A percentile compares a stretch with the other conserved stretches of the same genome.
These are phyloP conservation scores for Andrena bicolor DNA, from an alignment of 2,888 invertebrate genomes.

Conservation along the genomic window DNA sequence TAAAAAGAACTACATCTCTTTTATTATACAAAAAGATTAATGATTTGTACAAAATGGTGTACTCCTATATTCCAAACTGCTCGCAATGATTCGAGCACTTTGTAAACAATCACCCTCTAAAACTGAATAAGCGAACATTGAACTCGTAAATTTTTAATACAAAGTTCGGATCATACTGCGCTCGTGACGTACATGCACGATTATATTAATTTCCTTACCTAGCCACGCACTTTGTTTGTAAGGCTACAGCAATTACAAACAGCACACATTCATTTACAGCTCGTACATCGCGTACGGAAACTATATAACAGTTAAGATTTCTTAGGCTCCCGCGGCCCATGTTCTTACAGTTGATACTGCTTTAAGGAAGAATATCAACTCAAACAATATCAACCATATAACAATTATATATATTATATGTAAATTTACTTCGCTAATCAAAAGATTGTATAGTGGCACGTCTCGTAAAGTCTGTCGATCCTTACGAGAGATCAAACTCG, in stretches of 20 bases:
- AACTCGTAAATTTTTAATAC: slow-evolving; percentile 39
- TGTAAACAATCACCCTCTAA: slow-evolving; percentile 51
- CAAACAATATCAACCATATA: slow-evolving; percentile 23
- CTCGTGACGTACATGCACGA: slow-evolving; percentile 14
- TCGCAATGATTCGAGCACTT: slow-evolving; percentile 47
- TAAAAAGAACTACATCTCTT: slow-evolving; percentile 71
- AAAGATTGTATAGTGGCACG: slow-evolving; percentile 52
- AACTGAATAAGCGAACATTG: slow-evolving; percentile 45
- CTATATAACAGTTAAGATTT: slow-evolving; percentile 35
- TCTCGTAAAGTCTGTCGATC: slow-evolving; percentile 24
- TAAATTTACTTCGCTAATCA: slow-evolving; percentile 47
- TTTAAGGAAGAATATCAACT: slow-evolving; percentile 9
- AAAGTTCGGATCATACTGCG: slow-evolving; percentile 21
- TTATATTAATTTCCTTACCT: slow-evolving; percentile 12
- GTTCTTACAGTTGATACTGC: slow-evolving; percentile 1
- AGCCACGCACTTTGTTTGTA: slow-evolving; percentile 25
- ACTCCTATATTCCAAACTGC: slow-evolving; percentile 59
- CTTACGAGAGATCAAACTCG: slow-evolving; percentile 49
- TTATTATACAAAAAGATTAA: slow-evolving; percentile 78
- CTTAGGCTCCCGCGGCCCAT: background rate
- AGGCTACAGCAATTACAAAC: slow-evolving; percentile 42
- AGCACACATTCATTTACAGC: slow-evolving; percentile 41
- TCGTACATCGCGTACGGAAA: slow-evolving; percentile 31
- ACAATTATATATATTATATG: slow-evolving; percentile 65
- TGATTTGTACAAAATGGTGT: slow-evolving; percentile 79